Conservation (phyloP, 2,797 vertebrate species). For the Poecilia wingei region DNA sequence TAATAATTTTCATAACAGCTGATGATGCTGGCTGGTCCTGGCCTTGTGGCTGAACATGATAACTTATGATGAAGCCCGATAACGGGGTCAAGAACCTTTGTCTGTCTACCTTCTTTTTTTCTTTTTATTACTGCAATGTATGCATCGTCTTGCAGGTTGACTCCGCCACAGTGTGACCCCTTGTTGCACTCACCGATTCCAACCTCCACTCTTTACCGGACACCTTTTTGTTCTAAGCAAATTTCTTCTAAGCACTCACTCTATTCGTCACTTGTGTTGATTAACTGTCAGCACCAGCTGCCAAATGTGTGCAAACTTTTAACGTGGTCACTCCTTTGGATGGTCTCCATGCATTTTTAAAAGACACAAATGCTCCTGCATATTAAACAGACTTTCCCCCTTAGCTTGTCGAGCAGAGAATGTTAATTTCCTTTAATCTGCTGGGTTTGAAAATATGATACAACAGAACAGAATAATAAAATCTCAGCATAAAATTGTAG, state of each 20-base stretch:
- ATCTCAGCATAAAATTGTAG: not conserved
- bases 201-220: conserved; percentile 25
- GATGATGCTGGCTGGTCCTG: too few species aligned
- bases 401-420: conserved; percentile 23
- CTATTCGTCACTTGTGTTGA: conserved; percentile 60
- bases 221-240: conserved; percentile 53
- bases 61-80: too few species aligned
- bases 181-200: conserved; percentile 19
- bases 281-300: conserved; percentile 73
- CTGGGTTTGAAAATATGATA: not conserved
- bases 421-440: conserved; percentile 28
- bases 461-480: not conserved
- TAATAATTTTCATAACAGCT: too few species aligned
- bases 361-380: conserved; percentile 19
- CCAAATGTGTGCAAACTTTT: conserved; percentile 74
- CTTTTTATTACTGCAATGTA: not conserved
- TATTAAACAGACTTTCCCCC: conserved; percentile 19
- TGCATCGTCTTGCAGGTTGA: conserved; percentile 7
- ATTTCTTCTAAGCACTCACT: conserved; percentile 48
- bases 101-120: too few species aligned
- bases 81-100: too few species aligned
- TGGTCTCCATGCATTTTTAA: conserved; percentile 56
- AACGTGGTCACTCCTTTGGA: conserved; percentile 69
- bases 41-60: too few species aligned
- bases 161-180: conserved; percentile 32